Evolutionary conservation across 2,888 invertebrate species (phyloP).

Genomic region (Callimorpha dominula): DNA sequence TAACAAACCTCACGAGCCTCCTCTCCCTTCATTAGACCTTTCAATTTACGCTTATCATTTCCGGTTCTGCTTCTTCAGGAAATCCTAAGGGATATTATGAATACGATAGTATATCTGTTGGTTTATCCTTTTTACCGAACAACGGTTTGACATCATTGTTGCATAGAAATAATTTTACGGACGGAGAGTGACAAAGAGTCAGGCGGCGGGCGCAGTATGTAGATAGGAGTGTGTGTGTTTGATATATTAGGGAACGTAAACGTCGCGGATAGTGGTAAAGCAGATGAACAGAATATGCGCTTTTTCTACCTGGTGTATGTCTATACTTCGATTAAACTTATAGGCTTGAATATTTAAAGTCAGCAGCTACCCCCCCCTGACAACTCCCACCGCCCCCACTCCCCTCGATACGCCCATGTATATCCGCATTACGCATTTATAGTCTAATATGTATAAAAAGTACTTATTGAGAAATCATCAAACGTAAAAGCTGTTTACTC

Average conservation of each 20-base stretch:
- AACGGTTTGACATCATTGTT: not conserved
- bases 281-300: too few species aligned
- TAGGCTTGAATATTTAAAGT: too few species aligned
- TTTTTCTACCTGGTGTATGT: too few species aligned
- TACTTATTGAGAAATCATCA: not conserved
- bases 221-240: too few species aligned
- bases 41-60: not conserved
- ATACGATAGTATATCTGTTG: not conserved
- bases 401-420: too few species aligned
- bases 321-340: too few species aligned
- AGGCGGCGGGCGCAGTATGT: too few species aligned
- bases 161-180: not conserved
- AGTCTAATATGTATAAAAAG: not conserved
- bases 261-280: too few species aligned
- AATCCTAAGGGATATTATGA: not conserved
- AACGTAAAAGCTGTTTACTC: constrained; percentile 23
- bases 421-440: too few species aligned
- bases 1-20: not conserved
- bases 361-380: too few species aligned
- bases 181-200: not conserved
- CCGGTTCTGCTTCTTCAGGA: not conserved
- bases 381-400: too few species aligned
- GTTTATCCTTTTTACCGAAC: not conserved
- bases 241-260: too few species aligned
- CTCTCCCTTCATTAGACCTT: not conserved